These are phyloP conservation scores for Hedychridium roseum DNA, from an alignment of 2,888 invertebrate genomes.

Conservation along the genomic window DNA sequence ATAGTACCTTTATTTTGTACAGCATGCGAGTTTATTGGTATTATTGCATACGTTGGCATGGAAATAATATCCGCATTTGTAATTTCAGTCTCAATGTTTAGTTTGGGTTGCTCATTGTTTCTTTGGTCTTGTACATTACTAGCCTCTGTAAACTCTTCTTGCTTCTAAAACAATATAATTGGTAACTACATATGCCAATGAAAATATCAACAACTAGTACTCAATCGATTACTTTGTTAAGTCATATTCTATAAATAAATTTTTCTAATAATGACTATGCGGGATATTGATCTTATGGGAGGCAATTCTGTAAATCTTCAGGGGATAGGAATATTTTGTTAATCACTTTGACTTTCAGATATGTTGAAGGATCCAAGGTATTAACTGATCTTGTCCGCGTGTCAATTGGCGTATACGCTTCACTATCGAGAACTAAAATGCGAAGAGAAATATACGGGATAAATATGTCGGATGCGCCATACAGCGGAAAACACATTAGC, in stretches of 20 bases:
- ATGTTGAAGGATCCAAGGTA: no score
- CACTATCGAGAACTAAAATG: no score
- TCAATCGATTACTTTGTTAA: not conserved
- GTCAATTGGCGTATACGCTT: no score
- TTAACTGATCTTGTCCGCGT: no score
- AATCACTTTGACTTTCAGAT: not conserved
- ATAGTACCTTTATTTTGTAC: constrained; percentile 30
- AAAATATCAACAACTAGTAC: not conserved
- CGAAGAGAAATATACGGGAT: no score
- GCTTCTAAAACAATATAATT: constrained; percentile 21
- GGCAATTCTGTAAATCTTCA: no score
- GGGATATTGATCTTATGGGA: no score
- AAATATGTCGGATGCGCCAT: no score
- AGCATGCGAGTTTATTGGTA: constrained; percentile 40
- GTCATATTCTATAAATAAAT: no score
- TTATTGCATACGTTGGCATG: constrained; percentile 44
- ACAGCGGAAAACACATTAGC: no score
- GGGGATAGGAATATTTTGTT: not conserved
- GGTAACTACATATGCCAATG: not conserved
- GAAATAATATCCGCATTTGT: constrained; percentile 16
- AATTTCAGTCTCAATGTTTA: constrained; percentile 16
- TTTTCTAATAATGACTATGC: no score
- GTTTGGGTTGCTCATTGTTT: constrained; percentile 22
- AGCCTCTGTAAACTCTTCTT: constrained; percentile 13
- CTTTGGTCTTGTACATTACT: constrained; percentile 28